Base-by-base conservation (phyloP, 2,797 vertebrate species). In the Peromyscus nudipes region DNA sequence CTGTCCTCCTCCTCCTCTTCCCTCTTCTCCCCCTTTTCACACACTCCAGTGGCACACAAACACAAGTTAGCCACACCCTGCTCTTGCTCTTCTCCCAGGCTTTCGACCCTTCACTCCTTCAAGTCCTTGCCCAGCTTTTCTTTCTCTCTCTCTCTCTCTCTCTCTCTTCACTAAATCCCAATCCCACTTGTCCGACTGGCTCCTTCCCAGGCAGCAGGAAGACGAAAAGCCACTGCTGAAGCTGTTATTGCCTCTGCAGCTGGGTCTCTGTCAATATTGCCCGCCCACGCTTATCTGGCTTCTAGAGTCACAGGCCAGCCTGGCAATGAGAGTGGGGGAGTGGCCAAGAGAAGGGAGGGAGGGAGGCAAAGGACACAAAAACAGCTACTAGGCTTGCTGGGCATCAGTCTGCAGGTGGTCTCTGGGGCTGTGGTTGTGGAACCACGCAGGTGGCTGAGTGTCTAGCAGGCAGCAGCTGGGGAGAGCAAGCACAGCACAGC, bases 211-310 rank as follows among this genome's bases (percentile, higher is more conserved):
- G 82, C 95, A 67, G 90, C 80, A 77, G 75, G 79, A 1, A 13
- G 76, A 40, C 4, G n/a, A 57, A 21, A 88, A 49, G 6, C 88
- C 49, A 85, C 73, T 8, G 87, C 75, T 4, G 4, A 43, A 2
- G 34, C 62, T 4, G 34, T 64, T 0, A 29, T 43, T 3, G 77
- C 88, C 17, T 40, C 55, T 1, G 62, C 84, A 17, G 62, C 85
- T 1, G 1, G 37, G 85, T 31, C 67, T 65, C 67, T 9, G 92
- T 86, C 92, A 12, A 3, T 37, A 55, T 34, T 97, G 69, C 81
- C 87, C 96, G 94, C 97, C 97, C 97, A 75, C 97, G 85, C 94
- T 0, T 60, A 62, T n/a, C 87, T 34, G 40, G 73, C 83, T 9
- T 67, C 67, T 0, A 57, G 75, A 96, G 97, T 60, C 88, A 4